Conservation (phyloP, 1,140 invertebrate species). For the Leptestheria dahalacensis region DNA sequence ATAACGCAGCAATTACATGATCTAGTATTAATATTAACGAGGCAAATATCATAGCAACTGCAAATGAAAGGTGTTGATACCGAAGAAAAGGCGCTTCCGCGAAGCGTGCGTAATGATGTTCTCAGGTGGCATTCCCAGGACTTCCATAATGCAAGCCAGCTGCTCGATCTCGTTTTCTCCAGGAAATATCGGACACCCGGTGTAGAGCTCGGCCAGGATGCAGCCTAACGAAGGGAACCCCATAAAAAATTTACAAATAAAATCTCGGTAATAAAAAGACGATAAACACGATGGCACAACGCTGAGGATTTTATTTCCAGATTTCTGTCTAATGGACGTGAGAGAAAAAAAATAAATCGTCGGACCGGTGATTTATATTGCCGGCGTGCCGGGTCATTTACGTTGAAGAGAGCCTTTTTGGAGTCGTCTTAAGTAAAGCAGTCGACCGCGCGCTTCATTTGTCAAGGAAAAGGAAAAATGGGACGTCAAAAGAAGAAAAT, state of each 20-base stretch:
- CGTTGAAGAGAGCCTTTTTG: too few relatives aligned
- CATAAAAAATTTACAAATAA: too few relatives aligned
- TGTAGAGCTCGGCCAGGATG: slow-evolving; percentile 91
- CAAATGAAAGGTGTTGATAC: too few relatives aligned
- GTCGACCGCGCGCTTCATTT: not conserved
- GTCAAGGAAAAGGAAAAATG: not conserved
- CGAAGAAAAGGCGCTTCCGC: slow-evolving; percentile 68
- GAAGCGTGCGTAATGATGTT: slow-evolving; percentile 61
- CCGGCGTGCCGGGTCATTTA: too few relatives aligned
- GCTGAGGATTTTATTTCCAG: too few relatives aligned
- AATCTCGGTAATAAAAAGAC: too few relatives aligned
- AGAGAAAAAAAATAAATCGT: too few relatives aligned
- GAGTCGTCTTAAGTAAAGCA: too few relatives aligned
- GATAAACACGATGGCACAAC: too few relatives aligned
- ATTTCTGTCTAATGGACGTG: too few relatives aligned
- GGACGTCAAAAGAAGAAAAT: not conserved
- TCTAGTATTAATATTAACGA: not conserved
- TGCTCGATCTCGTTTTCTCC: slow-evolving; percentile 98
- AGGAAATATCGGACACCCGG: slow-evolving; percentile 90
- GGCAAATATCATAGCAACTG: too few relatives aligned
- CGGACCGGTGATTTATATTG: too few relatives aligned
- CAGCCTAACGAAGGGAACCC: slow-evolving; percentile 59
- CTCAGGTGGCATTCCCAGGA: slow-evolving; percentile 80
- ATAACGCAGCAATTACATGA: not conserved
- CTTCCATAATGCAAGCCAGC: slow-evolving; percentile 93